phyloP scores from a whole-genome alignment of 1,140 invertebrate genomes.

The Drosophila littoralis region DNA sequence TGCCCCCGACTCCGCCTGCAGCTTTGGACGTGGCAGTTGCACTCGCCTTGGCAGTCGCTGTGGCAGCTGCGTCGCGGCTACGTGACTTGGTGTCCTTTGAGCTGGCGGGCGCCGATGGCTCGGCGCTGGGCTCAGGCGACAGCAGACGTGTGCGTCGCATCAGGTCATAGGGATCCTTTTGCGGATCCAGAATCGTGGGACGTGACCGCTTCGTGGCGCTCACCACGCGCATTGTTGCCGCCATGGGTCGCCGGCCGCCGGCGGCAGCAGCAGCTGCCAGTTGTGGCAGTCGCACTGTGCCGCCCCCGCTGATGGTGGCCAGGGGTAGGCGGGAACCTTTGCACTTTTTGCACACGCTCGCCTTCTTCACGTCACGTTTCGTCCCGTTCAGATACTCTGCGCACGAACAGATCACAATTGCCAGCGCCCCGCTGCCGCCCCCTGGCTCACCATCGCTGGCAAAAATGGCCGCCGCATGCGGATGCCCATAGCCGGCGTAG shows the following conservation, averaged over 20 bases:
- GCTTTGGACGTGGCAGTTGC: not conserved
- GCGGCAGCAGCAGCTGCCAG: slow-evolving; percentile 72
- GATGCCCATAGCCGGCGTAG: slow-evolving; percentile 61
- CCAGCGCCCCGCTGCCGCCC: slow-evolving; percentile 81
- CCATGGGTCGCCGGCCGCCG: slow-evolving; percentile 79
- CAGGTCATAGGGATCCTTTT: slow-evolving; percentile 91
- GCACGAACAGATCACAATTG: slow-evolving; percentile 91
- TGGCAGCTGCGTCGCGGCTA: slow-evolving; percentile 15
- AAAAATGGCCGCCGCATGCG: slow-evolving; percentile 86
- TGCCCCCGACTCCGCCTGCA: not conserved
- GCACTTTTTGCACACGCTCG: slow-evolving; percentile 91
- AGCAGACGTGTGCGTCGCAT: slow-evolving; percentile 90
- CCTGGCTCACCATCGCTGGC: slow-evolving; percentile 78
- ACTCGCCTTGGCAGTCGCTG: slow-evolving; percentile 6
- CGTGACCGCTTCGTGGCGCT: slow-evolving; percentile 86
- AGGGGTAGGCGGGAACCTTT: slow-evolving; percentile 89
- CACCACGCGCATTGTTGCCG: slow-evolving; percentile 87
- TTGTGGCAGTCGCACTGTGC: slow-evolving; percentile 86
- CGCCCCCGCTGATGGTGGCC: slow-evolving; percentile 86
- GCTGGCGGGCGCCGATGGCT: slow-evolving; percentile 8
- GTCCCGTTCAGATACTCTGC: slow-evolving; percentile 90
- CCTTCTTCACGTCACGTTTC: slow-evolving; percentile 89
- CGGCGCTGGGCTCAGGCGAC: slow-evolving; percentile 85
- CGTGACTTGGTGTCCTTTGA: slow-evolving; percentile 49
- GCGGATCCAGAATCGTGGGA: slow-evolving; percentile 86